A percentile compares a stretch with the other conserved stretches of the same genome.
phyloP scores from a whole-genome alignment of 2,113 vertebrate genomes.

The Engystomops pustulosus region DNA sequence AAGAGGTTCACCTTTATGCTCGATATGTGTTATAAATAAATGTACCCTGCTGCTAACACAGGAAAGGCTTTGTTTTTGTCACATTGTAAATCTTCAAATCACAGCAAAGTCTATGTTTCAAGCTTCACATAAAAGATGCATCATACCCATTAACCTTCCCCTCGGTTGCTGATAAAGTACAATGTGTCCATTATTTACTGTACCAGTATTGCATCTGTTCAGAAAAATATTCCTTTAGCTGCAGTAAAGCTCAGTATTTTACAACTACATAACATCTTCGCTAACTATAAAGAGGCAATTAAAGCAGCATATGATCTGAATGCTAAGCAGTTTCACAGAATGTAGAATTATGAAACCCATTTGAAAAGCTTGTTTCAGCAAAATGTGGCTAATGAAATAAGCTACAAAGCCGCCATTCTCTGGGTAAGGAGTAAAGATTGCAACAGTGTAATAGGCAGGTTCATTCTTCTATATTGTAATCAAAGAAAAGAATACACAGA shows the following conservation, averaged over 20 bases:
- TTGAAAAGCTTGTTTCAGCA: constrained; percentile 60
- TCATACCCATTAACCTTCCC: constrained; percentile 73
- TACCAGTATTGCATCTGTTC: constrained; percentile 70
- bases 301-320: constrained; percentile 64
- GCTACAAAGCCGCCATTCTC: not conserved
- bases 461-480: not conserved
- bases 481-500: too few relatives aligned
- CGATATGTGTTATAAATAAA: constrained; percentile 61
- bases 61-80: constrained; percentile 64
- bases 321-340: constrained; percentile 61
- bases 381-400: constrained; percentile 50
- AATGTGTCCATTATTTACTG: constrained; percentile 72
- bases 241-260: constrained; percentile 69
- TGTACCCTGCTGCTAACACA: constrained; percentile 63
- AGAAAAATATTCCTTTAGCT: constrained; percentile 71
- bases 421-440: not conserved
- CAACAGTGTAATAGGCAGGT: not conserved
- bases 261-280: constrained; percentile 61
- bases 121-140: constrained; percentile 69
- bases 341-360: constrained; percentile 42
- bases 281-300: constrained; percentile 64
- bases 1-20: constrained; percentile 63
- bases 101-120: constrained; percentile 67
- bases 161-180: constrained; percentile 75
- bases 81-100: constrained; percentile 67